A percentile compares a stretch with the other conserved stretches of the same genome.
Evolutionary conservation across 2,888 invertebrate species (phyloP).

Genomic region (Candidula unifasciata): DNA sequence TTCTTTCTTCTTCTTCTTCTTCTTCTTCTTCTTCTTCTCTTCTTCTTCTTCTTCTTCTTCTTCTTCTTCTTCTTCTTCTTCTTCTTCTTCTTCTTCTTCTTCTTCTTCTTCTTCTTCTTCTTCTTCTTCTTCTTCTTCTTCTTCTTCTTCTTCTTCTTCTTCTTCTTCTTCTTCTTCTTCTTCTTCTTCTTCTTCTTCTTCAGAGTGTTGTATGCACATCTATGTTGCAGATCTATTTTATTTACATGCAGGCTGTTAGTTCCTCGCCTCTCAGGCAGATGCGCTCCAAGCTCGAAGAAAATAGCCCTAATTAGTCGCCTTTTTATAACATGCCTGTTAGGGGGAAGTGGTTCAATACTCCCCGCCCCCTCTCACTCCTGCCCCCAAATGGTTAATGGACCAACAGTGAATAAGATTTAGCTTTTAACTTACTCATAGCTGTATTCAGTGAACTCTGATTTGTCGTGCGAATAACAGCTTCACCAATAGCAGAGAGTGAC

Average conservation of each 20-base stretch:
- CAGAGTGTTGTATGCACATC: too few relatives aligned
- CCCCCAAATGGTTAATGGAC: too few relatives aligned
- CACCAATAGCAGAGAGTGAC: not conserved
- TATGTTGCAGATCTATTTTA: too few relatives aligned
- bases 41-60: not conserved
- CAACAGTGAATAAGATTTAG: not conserved
- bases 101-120: not conserved
- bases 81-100: not conserved
- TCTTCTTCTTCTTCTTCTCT: not conserved
- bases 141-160: not conserved
- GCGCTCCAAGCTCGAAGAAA: too few relatives aligned
- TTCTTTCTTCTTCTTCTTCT: not conserved
- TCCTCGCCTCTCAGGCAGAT: too few relatives aligned
- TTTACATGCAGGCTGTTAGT: too few relatives aligned
- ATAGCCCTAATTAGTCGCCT: too few relatives aligned
- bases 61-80: not conserved
- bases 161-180: constrained; percentile 17
- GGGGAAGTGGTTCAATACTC: too few relatives aligned
- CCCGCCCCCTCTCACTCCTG: too few relatives aligned
- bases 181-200: not conserved
- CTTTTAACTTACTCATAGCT: constrained; percentile 2
- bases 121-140: constrained; percentile 3
- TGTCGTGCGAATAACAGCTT: not conserved
- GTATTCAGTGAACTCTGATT: not conserved
- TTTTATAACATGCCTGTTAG: too few relatives aligned